phyloP scores from a whole-genome alignment of 2,797 vertebrate genomes.

The Pitangus sulphuratus region DNA sequence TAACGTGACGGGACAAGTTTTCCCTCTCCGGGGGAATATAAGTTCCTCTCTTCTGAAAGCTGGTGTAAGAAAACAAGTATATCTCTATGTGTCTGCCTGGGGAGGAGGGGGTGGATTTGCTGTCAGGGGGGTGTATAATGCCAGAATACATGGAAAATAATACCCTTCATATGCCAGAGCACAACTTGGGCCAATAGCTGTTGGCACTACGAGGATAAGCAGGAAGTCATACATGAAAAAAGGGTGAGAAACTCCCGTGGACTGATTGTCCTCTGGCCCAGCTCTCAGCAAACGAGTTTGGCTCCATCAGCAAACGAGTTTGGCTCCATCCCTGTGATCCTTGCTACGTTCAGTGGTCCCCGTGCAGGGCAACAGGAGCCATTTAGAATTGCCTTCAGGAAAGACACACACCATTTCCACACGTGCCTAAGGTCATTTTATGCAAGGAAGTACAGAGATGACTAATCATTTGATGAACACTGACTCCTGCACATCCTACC shows the following conservation, averaged over 20 bases:
- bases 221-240: not conserved
- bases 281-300: not conserved
- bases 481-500: not conserved
- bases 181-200: not conserved
- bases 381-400: not conserved
- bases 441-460: not conserved
- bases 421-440: not conserved
- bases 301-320: not conserved
- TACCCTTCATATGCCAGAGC: not conserved
- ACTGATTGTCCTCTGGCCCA: fast-evolving
- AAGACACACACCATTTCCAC: not conserved
- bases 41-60: not conserved
- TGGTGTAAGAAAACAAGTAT: not conserved
- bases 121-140: not conserved
- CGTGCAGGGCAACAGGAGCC: not conserved
- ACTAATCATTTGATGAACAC: not conserved
- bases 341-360: not conserved
- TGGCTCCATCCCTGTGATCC: not conserved
- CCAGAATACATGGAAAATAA: not conserved
- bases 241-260: not conserved
- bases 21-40: not conserved
- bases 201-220: not conserved
- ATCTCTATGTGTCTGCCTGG: fast-evolving
- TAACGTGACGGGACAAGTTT: not conserved
- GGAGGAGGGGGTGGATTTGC: not conserved